Evolutionary conservation across 2,113 vertebrate genomes (phyloP).

Genomic region (Indicator maculatus): DNA sequence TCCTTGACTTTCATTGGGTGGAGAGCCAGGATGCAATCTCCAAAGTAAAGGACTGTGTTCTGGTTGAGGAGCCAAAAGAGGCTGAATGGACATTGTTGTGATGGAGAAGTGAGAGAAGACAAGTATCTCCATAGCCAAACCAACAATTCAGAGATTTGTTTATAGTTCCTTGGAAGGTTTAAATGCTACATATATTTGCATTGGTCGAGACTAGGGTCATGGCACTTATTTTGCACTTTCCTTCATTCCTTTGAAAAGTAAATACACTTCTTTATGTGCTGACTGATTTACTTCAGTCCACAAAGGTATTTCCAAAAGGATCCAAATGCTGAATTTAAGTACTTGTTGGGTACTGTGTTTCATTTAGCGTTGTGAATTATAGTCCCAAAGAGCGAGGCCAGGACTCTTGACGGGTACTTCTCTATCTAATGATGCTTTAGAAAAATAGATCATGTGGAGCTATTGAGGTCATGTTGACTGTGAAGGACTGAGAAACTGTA

Average conservation of each 20-base stretch:
- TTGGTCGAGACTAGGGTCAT: neutral
- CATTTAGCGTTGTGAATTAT: neutral
- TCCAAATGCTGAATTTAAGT: neutral
- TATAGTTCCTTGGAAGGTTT: neutral
- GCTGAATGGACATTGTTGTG: neutral
- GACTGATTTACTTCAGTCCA: neutral
- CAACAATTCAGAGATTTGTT: rapidly evolving
- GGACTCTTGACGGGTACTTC: neutral
- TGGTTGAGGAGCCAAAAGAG: neutral
- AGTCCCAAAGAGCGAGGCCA: neutral
- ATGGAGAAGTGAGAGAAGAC: neutral
- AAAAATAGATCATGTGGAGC: neutral
- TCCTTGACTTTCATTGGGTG: neutral
- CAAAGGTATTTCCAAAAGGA: neutral
- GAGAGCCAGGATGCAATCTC: neutral
- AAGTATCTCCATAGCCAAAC: neutral
- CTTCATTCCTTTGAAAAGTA: neutral
- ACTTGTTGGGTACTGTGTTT: neutral
- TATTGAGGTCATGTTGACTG: neutral
- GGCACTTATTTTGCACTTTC: neutral
- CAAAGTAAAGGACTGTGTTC: neutral
- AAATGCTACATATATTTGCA: neutral
- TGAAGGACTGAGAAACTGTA: neutral
- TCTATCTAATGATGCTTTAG: neutral
- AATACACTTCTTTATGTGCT: neutral